phyloP scores from a whole-genome alignment of 1,140 invertebrate genomes.

The Pseudomyrmex sp. region DNA sequence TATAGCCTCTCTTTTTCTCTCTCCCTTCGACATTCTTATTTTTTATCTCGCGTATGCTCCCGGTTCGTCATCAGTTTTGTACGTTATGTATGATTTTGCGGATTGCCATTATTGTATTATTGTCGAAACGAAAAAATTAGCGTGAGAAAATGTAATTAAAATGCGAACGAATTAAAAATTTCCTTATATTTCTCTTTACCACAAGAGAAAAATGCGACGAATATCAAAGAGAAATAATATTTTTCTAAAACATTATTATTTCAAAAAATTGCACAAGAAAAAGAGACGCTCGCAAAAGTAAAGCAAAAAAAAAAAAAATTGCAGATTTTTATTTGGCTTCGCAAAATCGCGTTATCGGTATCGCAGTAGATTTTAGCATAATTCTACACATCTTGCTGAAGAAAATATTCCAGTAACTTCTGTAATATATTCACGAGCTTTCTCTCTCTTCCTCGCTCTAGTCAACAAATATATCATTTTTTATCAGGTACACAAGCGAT shows the following conservation, averaged over 20 bases:
- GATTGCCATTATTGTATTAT: not conserved
- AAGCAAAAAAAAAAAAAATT: not conserved
- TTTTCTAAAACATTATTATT: not conserved
- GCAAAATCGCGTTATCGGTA: not conserved
- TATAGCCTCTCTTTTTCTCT: not conserved
- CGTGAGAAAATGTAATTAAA: not conserved
- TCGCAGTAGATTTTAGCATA: conserved; percentile 1
- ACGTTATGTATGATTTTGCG: not conserved
- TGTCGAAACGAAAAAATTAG: not conserved
- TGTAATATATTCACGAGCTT: conserved; percentile 10
- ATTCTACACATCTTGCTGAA: not conserved
- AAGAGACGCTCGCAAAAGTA: not conserved
- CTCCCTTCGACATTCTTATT: not conserved
- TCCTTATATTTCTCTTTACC: not conserved
- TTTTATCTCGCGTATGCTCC: not conserved
- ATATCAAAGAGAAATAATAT: not conserved
- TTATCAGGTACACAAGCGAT: conserved; percentile 64
- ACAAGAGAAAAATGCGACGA: not conserved
- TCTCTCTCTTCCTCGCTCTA: not conserved
- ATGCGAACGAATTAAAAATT: conserved; percentile 2
- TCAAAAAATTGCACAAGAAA: not conserved
- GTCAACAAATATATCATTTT: conserved; percentile 45
- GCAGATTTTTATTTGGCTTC: conserved; percentile 24
- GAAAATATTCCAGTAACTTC: conserved; percentile 32
- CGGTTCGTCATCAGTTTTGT: not conserved